Evolutionary conservation across 2,888 invertebrate genomes (phyloP).

Genomic region (Papilio elwesi): DNA sequence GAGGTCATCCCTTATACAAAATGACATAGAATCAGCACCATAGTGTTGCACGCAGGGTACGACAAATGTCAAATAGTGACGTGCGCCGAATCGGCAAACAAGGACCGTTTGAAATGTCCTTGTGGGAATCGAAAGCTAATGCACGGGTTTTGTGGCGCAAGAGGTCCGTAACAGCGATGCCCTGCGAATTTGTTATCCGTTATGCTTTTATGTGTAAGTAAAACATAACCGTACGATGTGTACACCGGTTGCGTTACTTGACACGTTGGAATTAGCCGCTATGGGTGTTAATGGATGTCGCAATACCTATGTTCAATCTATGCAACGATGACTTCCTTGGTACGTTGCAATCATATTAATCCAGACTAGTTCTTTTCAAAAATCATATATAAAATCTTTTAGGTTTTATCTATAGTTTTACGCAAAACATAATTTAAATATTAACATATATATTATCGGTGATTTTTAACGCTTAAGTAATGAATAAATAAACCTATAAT

Average conservation of each 20-base stretch:
- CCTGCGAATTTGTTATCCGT: slow-evolving; percentile 60
- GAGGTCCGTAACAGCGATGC: slow-evolving; percentile 65
- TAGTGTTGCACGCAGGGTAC: slow-evolving; percentile 47
- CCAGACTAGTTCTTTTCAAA: too few relatives aligned
- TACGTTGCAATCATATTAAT: too few relatives aligned
- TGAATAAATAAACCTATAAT: too few relatives aligned
- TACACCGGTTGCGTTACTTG: slow-evolving; percentile 48
- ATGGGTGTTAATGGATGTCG: slow-evolving; percentile 17
- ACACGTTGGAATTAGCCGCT: slow-evolving; percentile 9
- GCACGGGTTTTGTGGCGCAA: slow-evolving; percentile 70
- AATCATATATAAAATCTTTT: too few relatives aligned
- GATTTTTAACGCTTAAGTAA: too few relatives aligned
- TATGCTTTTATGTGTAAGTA: slow-evolving; percentile 49
- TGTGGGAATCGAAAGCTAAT: slow-evolving; percentile 68
- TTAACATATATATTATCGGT: too few relatives aligned
- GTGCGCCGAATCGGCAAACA: slow-evolving; percentile 52
- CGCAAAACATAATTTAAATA: too few relatives aligned
- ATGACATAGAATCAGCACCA: slow-evolving; percentile 54
- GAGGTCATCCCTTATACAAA: slow-evolving; percentile 30
- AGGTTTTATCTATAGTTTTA: too few relatives aligned
- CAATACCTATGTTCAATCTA: neutral
- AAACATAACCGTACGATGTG: slow-evolving; percentile 49
- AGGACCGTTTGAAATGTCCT: slow-evolving; percentile 60
- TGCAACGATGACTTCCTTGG: neutral
- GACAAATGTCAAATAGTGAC: slow-evolving; percentile 54